Base-by-base conservation (phyloP, 2,113 vertebrate genomes). In the Tamias sibiricus region DNA sequence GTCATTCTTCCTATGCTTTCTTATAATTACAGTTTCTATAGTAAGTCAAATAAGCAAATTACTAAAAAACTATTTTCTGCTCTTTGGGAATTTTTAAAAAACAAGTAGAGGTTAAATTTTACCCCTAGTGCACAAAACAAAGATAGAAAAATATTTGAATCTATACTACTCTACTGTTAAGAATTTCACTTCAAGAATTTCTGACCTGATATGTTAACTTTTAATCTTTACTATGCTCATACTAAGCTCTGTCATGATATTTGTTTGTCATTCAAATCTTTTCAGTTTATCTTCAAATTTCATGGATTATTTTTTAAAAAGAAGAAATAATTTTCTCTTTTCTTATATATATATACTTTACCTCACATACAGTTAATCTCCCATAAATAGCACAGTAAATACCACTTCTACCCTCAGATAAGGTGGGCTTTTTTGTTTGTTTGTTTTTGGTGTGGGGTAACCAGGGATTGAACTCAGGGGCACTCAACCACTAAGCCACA, bases 11-110 rank as follows among this genome's bases (percentile, higher is more conserved):
- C 1, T 85, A 79, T 19, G 40, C 10, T 85, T 95, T 79, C 42
- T 69, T 85, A 71, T 83, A 74, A 76, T 68, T 64, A 90, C 20
- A 54, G 10, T 82, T 95, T 72, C 37, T 95, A 79, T 54, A 87
- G 35, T 84, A 90, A 76, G 49, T 62, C 30, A 85, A 92, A 84
- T 68, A 88, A 91, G 80, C 30, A 62, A 6, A 20, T 40, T 64
- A 91, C 11, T 87, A 77, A 96, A 80, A 79, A 95, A 82, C 30
- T 26, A 47, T 91, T 76, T 32, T n/a, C 44, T 64, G 62, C 10
- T 81, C 37, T 40, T n/a, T 87, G 49, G 71, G n/a, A 54, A 28
- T 42, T 85, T 52, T 71, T 64, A 59, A 42, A 83, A 76, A 9
- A 32, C 1, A 54, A 32, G 7, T 40, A 7, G 54, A 4, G 11